Evolutionary conservation across 2,888 invertebrate genomes (phyloP).

Genomic region (Saturnia pavonia): DNA sequence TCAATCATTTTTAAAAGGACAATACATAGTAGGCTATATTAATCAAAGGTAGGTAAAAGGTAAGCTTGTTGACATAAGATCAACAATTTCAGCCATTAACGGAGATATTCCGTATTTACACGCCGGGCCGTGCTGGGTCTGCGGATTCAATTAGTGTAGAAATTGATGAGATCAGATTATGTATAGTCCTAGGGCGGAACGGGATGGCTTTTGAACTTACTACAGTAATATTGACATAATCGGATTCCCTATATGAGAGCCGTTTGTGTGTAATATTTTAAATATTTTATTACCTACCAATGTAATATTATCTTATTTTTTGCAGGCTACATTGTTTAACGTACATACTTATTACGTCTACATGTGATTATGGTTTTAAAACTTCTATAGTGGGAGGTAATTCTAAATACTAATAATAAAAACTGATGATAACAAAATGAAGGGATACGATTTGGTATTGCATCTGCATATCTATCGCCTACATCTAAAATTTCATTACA

Average conservation of each 20-base stretch:
- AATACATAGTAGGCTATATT: background rate
- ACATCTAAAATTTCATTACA: too few species aligned
- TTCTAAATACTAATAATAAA: too few species aligned
- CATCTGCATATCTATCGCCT: too few species aligned
- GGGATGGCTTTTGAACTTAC: conserved; percentile 18
- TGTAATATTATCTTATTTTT: too few species aligned
- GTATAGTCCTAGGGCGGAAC: background rate
- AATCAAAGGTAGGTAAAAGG: background rate
- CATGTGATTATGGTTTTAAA: too few species aligned
- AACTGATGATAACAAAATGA: too few species aligned
- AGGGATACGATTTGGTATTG: too few species aligned
- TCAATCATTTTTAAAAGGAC: background rate
- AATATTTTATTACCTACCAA: too few species aligned
- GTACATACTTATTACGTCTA: too few species aligned
- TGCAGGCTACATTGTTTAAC: too few species aligned
- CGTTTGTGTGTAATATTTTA: background rate
- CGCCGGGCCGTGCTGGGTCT: background rate
- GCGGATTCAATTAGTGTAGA: conserved; percentile 15
- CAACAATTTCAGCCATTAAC: background rate
- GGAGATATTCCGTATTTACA: background rate
- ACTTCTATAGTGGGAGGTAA: too few species aligned
- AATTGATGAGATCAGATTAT: conserved; percentile 21
- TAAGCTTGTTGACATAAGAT: background rate
- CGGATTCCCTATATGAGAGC: background rate
- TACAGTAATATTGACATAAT: conserved; percentile 14